Percentiles rank a stretch among this genome's conserved stretches.
Conservation (phyloP, 92 coral and sea anemone species). For the Blastomussa wellsi region DNA sequence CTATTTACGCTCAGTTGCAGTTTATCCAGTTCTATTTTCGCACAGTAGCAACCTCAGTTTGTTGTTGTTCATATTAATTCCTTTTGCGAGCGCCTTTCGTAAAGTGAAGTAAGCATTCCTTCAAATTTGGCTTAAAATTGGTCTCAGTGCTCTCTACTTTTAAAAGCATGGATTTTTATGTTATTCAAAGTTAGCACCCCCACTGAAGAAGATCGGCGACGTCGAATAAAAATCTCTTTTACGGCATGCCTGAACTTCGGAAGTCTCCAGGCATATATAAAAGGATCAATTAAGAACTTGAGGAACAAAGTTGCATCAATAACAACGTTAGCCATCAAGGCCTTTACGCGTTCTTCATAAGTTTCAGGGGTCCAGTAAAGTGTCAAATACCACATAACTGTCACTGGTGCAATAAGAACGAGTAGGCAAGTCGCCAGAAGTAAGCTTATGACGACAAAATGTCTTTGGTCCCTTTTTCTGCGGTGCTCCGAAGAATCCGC, state of each 20-base stretch:
- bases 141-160: background rate
- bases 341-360: slow-evolving; percentile 28
- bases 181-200: slow-evolving; percentile 7
- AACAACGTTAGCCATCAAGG: slow-evolving; percentile 52
- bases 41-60: background rate
- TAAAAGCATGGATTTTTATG: background rate
- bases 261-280: slow-evolving; percentile 70
- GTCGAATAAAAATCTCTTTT: slow-evolving; percentile 35
- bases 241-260: slow-evolving; percentile 68
- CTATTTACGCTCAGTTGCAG: background rate
- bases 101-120: background rate
- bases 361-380: slow-evolving; percentile 56
- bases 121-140: background rate
- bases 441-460: slow-evolving; percentile 56
- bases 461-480: slow-evolving; percentile 49
- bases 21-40: background rate
- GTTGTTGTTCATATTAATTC: background rate
- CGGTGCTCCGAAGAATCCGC: slow-evolving; percentile 21
- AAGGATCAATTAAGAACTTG: slow-evolving; percentile 77
- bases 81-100: background rate
- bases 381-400: slow-evolving; percentile 68
- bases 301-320: slow-evolving; percentile 65
- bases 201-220: background rate
- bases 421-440: slow-evolving; percentile 62
- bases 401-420: slow-evolving; percentile 59